Evolutionary conservation across 2,888 invertebrate species (phyloP).

Genomic region (Phanerotoma sp.): DNA sequence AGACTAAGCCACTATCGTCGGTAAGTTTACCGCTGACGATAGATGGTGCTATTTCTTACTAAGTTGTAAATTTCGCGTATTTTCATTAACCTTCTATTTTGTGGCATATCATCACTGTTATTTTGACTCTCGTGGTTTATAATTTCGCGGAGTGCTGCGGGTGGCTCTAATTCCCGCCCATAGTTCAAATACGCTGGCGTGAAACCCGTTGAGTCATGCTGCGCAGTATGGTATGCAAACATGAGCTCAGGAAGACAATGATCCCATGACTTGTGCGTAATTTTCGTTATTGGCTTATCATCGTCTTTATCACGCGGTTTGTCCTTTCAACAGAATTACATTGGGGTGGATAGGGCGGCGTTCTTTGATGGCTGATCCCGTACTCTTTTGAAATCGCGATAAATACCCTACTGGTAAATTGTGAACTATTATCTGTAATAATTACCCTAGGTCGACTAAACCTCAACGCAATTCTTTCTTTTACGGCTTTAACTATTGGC

Average conservation of each 20-base stretch:
- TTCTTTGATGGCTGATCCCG: conserved; percentile 10
- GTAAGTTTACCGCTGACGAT: not conserved
- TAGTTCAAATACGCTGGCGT: conserved; percentile 40
- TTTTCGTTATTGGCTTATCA: conserved; percentile 32
- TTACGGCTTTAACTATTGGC: not conserved
- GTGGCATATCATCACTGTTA: not conserved
- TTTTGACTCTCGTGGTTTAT: too few relatives aligned
- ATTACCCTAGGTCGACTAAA: conserved; percentile 35
- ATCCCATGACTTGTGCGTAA: too few relatives aligned
- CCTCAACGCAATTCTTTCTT: conserved; percentile 28
- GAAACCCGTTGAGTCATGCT: conserved; percentile 38
- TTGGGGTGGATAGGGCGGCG: conserved; percentile 25
- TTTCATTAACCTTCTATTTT: not conserved
- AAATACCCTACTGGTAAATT: conserved; percentile 32
- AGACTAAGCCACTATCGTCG: too few relatives aligned
- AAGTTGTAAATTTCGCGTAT: not conserved
- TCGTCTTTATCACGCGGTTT: too few relatives aligned
- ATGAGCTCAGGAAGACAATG: too few relatives aligned
- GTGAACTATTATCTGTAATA: conserved; percentile 35
- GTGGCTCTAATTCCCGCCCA: conserved; percentile 27
- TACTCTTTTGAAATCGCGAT: not conserved
- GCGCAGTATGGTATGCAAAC: too few relatives aligned
- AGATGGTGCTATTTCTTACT: not conserved
- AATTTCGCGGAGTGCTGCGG: conserved; percentile 7
- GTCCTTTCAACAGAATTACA: conserved; percentile 25